Evolutionary conservation across 2,797 vertebrate genomes (phyloP), one percentile per base, ranked within the genome.

Genomic region (Siniperca obscura): DNA sequence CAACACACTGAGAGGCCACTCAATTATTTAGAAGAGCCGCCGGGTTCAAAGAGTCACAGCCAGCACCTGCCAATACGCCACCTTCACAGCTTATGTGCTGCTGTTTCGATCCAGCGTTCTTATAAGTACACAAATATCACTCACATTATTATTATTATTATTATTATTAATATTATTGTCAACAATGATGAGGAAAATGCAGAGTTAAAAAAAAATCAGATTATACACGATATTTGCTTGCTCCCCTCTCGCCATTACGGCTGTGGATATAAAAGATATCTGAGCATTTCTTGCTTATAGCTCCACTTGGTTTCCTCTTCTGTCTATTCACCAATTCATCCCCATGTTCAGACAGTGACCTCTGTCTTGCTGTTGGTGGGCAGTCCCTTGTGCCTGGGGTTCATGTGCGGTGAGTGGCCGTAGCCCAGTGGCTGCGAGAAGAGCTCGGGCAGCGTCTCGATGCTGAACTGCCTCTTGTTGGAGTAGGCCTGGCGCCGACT

Each of bases 311-410:
- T 55, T 68, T 86, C 53, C 59, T 75, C 56, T 34, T 50, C 80
- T 74, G 72, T 75, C 70, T 42, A 5, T 79, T 74, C 25, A 13
- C 72, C 59, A 57, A 10, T 19, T 42, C 71, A 14, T 17, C 62
- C 74, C 61, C 80, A 36, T 57, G 70, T 87, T 96, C 93, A 98
- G 89, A 98, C 97, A 0, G 97, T 99, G 89, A 99, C 98, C 87
- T 99, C 98, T 0, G 98, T 97, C 95, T 98, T 99, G 96, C 98
- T 99, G 95, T 98, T 98, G 86, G 98, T 98, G 92, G 96, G 91
- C 78, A 98, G 96, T 80, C 96, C 97, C 86, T 97, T 96, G 86
- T 98, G 97, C 82, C 97, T 96, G 27, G 95, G 83, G 84, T 94
- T 92, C 5, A 96, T 90, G 84, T 96, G 96, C 0, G 95, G 94